phyloP scores from a whole-genome alignment of 2,888 invertebrate genomes.

The Cryptocephalus primarius region DNA sequence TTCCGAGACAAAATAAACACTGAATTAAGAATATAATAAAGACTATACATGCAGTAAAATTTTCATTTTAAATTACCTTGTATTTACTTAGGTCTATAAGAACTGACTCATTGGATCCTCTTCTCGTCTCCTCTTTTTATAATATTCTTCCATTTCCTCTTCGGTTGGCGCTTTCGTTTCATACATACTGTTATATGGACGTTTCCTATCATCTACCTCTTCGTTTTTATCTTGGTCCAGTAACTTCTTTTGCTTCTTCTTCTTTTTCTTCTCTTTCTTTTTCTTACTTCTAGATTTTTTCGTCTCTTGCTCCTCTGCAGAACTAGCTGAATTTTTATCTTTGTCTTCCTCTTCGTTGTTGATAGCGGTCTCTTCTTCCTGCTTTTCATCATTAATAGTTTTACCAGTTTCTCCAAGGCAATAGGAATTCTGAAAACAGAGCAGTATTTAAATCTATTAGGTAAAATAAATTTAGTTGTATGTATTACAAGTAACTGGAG shows the following conservation, averaged over 20 bases:
- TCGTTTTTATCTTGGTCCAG: slow-evolving; percentile 43
- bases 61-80: no score
- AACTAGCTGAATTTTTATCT: slow-evolving; percentile 2
- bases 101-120: slow-evolving; percentile 89
- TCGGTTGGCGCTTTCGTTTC: slow-evolving; percentile 77
- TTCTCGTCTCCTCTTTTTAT: slow-evolving; percentile 69
- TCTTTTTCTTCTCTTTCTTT: slow-evolving; percentile 30
- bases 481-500: no score
- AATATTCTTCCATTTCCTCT: slow-evolving; percentile 89
- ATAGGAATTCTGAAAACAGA: slow-evolving; percentile 59
- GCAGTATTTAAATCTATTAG: not conserved
- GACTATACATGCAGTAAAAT: no score
- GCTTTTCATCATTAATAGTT: slow-evolving; percentile 14
- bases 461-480: no score
- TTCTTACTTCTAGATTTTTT: slow-evolving; percentile 42
- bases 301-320: slow-evolving; percentile 19
- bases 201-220: slow-evolving; percentile 72
- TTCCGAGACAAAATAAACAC: no score
- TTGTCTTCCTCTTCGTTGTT: no score
- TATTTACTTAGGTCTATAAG: slow-evolving; percentile 14
- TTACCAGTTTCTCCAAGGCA: slow-evolving; percentile 70
- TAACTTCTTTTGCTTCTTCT: slow-evolving; percentile 41
- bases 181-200: slow-evolving; percentile 87
- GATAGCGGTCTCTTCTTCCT: not conserved
- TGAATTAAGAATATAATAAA: no score